phyloP scores from a whole-genome alignment of 2,888 invertebrate species.

The Scaptomyza reducta region DNA sequence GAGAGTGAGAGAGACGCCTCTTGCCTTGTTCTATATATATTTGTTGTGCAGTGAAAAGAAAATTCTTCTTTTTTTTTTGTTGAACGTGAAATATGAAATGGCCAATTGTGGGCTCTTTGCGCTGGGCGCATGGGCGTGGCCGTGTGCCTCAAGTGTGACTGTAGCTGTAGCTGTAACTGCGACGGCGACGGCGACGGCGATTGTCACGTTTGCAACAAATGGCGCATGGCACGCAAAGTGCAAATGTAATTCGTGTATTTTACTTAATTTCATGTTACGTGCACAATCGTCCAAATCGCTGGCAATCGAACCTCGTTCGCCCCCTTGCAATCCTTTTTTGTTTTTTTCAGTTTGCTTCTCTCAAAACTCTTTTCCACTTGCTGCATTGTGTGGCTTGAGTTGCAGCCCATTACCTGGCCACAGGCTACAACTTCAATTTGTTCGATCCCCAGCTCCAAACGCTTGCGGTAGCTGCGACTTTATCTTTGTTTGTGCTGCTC shows the following conservation, averaged over 20 bases:
- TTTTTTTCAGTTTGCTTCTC: background rate
- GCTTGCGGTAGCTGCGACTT: constrained; percentile 6
- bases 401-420: constrained; percentile 12
- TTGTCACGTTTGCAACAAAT: constrained; percentile 80
- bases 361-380: background rate
- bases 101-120: constrained; percentile 15
- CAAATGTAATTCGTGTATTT: constrained; percentile 80
- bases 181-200: constrained; percentile 42
- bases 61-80: background rate
- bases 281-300: constrained; percentile 76
- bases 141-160: constrained; percentile 4
- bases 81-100: constrained; percentile 58
- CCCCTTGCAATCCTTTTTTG: background rate
- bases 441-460: background rate
- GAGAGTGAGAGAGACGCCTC: constrained; percentile 8
- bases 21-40: constrained; percentile 10
- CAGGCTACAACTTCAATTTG: background rate
- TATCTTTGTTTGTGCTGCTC: constrained; percentile 14
- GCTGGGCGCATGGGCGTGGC: constrained; percentile 8
- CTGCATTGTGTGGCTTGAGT: constrained; percentile 7
- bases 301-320: constrained; percentile 50
- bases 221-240: constrained; percentile 78
- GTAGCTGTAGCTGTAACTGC: constrained; percentile 16
- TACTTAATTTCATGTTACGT: constrained; percentile 79
- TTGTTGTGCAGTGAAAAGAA: no score